Percentiles rank a stretch among this genome's conserved stretches.
phyloP scores from a whole-genome alignment of 2,888 invertebrate genomes.

The Xestobium rufovillosum region DNA sequence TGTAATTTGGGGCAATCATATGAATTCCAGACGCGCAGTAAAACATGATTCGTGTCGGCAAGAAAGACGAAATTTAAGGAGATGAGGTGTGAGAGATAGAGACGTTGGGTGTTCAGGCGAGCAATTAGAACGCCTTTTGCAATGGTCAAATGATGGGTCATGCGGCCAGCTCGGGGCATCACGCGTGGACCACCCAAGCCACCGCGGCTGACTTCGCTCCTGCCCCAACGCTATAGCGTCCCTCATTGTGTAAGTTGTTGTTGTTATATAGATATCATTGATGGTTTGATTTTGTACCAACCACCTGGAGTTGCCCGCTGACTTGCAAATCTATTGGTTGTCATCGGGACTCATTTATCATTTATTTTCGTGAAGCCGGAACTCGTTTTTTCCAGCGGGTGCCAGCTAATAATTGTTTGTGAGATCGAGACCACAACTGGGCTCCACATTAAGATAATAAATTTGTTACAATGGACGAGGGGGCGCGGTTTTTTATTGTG shows the following conservation, averaged over 20 bases:
- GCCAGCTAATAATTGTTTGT: too few species aligned
- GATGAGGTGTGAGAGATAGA: conserved; percentile 40
- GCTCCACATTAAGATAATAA: too few species aligned
- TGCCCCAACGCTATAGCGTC: conserved; percentile 23
- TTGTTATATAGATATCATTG: conserved; percentile 41
- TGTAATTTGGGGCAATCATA: not conserved
- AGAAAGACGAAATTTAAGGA: conserved; percentile 8
- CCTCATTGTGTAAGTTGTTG: conserved; percentile 29
- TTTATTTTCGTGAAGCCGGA: too few species aligned
- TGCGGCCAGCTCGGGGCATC: conserved; percentile 40
- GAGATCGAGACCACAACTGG: too few species aligned
- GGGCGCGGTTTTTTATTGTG: too few species aligned
- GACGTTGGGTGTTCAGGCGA: conserved; percentile 40
- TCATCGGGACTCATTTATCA: conserved; percentile 27
- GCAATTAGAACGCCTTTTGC: conserved; percentile 47
- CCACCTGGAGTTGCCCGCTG: conserved; percentile 35
- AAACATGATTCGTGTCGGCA: conserved; percentile 1
- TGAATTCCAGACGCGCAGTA: conserved; percentile 2
- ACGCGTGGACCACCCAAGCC: conserved; percentile 40
- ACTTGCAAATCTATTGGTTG: conserved; percentile 33
- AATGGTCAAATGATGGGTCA: conserved; percentile 45
- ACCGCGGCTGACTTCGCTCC: conserved; percentile 31
- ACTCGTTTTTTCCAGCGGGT: too few species aligned
- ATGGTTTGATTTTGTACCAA: conserved; percentile 33
- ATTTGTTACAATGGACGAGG: too few species aligned